Evolutionary conservation across 2,113 vertebrate species (phyloP).

Genomic region (Pantherophis guttatus): DNA sequence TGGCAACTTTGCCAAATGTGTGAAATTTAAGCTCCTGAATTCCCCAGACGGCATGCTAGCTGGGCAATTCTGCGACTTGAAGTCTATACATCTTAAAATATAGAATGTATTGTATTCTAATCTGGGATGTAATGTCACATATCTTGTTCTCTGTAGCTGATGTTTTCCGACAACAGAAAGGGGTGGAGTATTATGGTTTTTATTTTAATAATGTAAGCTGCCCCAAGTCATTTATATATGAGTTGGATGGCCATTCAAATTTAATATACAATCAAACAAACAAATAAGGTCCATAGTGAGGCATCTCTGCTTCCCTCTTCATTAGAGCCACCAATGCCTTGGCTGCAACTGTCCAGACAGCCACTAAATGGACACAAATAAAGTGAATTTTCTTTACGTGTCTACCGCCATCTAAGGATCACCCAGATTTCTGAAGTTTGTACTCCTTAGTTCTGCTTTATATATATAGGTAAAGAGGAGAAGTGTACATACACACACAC

Average conservation of each 20-base stretch:
- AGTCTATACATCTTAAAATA: neutral
- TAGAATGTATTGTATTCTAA: neutral
- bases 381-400: neutral
- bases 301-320: neutral
- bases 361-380: neutral
- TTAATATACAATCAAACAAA: neutral
- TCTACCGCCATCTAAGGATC: neutral
- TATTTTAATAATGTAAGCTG: neutral
- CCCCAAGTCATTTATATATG: neutral
- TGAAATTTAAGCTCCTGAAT: neutral
- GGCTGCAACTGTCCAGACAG: neutral
- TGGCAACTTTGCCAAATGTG: neutral
- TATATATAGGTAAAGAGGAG: no score
- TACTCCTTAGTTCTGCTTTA: no score
- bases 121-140: neutral
- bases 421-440: neutral
- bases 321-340: neutral
- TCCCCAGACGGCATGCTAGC: neutral
- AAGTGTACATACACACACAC: no score
- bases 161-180: neutral
- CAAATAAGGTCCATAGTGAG: neutral
- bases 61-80: neutral
- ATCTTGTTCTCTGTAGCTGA: neutral
- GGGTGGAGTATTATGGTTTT: no score
- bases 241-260: neutral